Evolutionary conservation across 2,888 invertebrate genomes (phyloP).

Genomic region (Pammene aurita): DNA sequence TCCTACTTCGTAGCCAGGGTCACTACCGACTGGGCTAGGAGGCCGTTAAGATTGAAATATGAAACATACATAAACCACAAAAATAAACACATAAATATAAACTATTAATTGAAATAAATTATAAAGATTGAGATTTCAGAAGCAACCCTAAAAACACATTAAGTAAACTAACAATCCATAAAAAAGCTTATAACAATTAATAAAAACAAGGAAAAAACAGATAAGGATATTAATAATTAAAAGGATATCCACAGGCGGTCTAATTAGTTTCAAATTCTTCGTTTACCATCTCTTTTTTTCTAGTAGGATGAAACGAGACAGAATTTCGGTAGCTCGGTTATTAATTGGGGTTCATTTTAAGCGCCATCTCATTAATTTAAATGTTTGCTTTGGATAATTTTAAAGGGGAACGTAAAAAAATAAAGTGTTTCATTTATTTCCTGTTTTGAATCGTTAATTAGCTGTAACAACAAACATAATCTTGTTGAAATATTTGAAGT

Average conservation of each 20-base stretch:
- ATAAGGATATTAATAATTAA: constrained; percentile 47
- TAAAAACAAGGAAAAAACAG: constrained; percentile 19
- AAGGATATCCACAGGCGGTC: constrained; percentile 62
- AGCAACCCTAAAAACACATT: background rate
- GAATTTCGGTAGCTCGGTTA: constrained; percentile 50
- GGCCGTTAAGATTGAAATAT: too few relatives aligned
- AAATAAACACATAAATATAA: too few relatives aligned
- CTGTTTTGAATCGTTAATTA: constrained; percentile 1
- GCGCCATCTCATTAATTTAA: constrained; percentile 51
- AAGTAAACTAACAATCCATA: constrained; percentile 4
- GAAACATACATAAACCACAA: too few relatives aligned
- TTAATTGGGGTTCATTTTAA: constrained; percentile 55
- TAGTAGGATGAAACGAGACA: constrained; percentile 44
- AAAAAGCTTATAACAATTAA: constrained; percentile 25
- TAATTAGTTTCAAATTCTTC: constrained; percentile 56
- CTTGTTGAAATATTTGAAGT: too few relatives aligned
- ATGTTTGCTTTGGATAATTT: constrained; percentile 32
- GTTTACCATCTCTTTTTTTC: constrained; percentile 44
- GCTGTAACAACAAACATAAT: background rate
- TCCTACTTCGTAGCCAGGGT: too few relatives aligned
- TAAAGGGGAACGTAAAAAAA: constrained; percentile 12
- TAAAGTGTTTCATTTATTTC: constrained; percentile 3
- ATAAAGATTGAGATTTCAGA: constrained; percentile 10
- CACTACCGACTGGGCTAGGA: too few relatives aligned
- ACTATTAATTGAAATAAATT: background rate